Percentiles rank a stretch among this genome's conserved stretches.
Evolutionary conservation across 2,797 vertebrate species (phyloP).

Genomic region (Syndactyla subalaris): DNA sequence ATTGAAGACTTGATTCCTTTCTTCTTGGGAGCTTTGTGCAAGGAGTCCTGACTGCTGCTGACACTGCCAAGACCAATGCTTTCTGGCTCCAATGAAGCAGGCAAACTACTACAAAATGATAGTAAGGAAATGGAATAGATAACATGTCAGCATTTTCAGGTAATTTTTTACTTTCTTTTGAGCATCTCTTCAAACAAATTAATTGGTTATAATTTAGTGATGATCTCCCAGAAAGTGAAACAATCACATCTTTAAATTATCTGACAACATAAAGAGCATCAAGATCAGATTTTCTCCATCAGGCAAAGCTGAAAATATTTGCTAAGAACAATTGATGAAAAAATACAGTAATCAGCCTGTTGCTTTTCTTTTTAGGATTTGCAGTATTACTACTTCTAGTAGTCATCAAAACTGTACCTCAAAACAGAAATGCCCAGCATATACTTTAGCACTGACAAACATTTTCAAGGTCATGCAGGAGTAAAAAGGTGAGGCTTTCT

Average conservation of each 20-base stretch:
- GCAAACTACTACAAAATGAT: constrained; percentile 82
- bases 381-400: neutral
- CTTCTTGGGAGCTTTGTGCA: constrained; percentile 98
- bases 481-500: neutral
- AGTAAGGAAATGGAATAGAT: constrained; percentile 19
- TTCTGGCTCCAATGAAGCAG: constrained; percentile 90
- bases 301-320: neutral
- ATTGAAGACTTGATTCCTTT: constrained; percentile 99
- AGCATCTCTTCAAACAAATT: constrained; percentile 8
- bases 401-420: neutral
- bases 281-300: neutral
- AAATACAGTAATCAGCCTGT: neutral
- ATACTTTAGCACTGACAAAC: neutral
- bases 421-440: neutral
- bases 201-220: neutral
- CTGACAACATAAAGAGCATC: neutral
- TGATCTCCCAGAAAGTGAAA: neutral
- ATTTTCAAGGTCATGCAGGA: neutral
- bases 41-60: constrained; percentile 95
- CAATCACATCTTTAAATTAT: neutral
- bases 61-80: constrained; percentile 91
- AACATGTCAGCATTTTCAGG: neutral
- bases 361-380: neutral
- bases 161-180: neutral
- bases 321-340: neutral